Base-by-base conservation (phyloP, 37 sponge, comb jelly and placozoan species). In the Tethya wilhelma region DNA sequence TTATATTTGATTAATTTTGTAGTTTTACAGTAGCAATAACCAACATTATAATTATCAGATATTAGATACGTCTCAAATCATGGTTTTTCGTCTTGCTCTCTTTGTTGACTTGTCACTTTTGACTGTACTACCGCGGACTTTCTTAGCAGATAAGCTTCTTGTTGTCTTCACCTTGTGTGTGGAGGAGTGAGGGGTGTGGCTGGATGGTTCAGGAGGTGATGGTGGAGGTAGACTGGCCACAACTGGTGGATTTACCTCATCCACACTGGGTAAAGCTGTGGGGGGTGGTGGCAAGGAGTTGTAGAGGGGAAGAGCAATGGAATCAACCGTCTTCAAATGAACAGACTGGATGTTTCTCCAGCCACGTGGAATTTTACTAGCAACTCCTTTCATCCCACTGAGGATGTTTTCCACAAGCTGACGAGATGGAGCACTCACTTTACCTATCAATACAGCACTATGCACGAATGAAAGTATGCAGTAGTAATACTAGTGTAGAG, bases 261-360 rank as follows among this genome's bases (percentile, higher is more conserved):
- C 17, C 55, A 49, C 55, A 11, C 55, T 49, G 55, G 17, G 11
- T 49, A 49, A 49, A 17, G 11, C 55, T 23, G 64, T 71, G 1
- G 89, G 67, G 22, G 26, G 66, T 5, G 73, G 65, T 22, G 89
- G 89, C 22, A 83, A 69, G 4, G 89, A 82, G 69, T 85, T 91
- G 77, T 71, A 78, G 1, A 95, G n/a, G 12, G 95, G 93, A 19
- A 95, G 80, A 23, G 95, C 82, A 26, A 91, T 71, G 4, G 90
- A 86, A 32, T 80, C 79, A 0, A 56, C 53, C 4, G 93, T 91
- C 86, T 95, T 95, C 14, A 95, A 26, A 39, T 95, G 83, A 34
- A 91, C 43, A 44, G 72, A 59, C 67, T 95, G 93, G 34, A 95
- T 77, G 40, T 81, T 88, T 5, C 44, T 69, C 81, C 84, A 87